These are phyloP conservation scores for Drosophila orosa DNA, from an alignment of 1,140 invertebrate species.

Conservation along the genomic window DNA sequence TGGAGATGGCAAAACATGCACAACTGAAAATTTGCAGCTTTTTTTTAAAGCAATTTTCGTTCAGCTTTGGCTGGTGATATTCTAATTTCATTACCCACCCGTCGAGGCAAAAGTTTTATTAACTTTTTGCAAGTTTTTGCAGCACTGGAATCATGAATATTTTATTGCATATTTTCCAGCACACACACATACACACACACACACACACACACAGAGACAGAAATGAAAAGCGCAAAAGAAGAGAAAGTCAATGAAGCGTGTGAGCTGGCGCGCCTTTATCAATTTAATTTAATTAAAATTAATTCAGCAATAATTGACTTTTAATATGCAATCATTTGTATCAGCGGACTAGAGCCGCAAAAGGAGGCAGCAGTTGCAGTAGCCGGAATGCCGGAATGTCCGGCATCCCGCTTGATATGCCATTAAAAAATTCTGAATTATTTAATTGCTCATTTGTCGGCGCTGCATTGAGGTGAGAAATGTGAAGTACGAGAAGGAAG, in stretches of 20 bases:
- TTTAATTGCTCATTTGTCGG: slow-evolving; percentile 63
- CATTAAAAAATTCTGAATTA: slow-evolving; percentile 65
- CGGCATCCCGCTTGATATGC: slow-evolving; percentile 13
- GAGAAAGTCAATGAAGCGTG: slow-evolving; percentile 57
- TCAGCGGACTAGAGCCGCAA: slow-evolving; percentile 27
- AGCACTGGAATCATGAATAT: slow-evolving; percentile 63
- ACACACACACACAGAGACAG: slow-evolving; percentile 3
- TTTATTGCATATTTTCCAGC: slow-evolving; percentile 60
- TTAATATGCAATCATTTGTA: slow-evolving; percentile 79
- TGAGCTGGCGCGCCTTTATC: slow-evolving; percentile 58
- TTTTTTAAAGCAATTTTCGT: slow-evolving; percentile 12
- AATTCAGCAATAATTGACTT: slow-evolving; percentile 77
- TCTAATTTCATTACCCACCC: slow-evolving; percentile 55
- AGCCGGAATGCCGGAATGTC: slow-evolving; percentile 16
- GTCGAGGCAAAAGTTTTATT: slow-evolving; percentile 61
- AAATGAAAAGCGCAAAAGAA: slow-evolving; percentile 30
- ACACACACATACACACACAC: not conserved
- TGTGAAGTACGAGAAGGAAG: slow-evolving; percentile 64
- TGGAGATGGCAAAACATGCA: slow-evolving; percentile 42
- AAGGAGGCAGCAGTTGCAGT: slow-evolving; percentile 11
- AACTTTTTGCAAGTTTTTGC: slow-evolving; percentile 63
- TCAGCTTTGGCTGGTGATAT: slow-evolving; percentile 21
- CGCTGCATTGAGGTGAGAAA: slow-evolving; percentile 67
- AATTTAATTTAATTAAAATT: slow-evolving; percentile 78
- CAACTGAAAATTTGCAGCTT: slow-evolving; percentile 25